Evolutionary conservation across 2,888 invertebrate species (phyloP).

Genomic region (Orthosia incerta): DNA sequence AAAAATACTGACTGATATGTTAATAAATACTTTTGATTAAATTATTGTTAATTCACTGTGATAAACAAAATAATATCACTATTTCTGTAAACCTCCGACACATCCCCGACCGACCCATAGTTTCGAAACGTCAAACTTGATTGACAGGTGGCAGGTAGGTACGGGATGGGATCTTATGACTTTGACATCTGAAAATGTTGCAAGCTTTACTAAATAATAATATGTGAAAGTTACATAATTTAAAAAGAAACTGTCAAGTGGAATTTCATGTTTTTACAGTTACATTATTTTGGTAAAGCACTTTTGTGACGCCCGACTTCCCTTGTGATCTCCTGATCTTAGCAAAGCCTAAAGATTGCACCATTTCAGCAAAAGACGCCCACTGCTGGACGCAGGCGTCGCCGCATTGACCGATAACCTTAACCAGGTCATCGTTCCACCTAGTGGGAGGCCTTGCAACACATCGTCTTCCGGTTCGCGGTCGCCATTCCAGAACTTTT

Average conservation of each 20-base stretch:
- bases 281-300: no score
- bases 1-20: slow-evolving; percentile 56
- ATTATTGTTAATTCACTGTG: slow-evolving; percentile 24
- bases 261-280: not conserved
- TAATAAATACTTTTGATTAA: slow-evolving; percentile 27
- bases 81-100: slow-evolving; percentile 32
- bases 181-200: slow-evolving; percentile 45
- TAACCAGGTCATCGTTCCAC: no score
- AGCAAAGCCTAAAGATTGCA: no score
- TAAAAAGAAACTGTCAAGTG: not conserved
- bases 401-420: no score
- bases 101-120: slow-evolving; percentile 33
- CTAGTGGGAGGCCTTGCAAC: no score
- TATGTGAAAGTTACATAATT: not conserved
- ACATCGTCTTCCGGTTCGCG: no score
- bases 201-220: not conserved
- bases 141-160: not conserved
- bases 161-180: slow-evolving; percentile 41
- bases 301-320: not conserved
- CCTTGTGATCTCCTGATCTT: not conserved
- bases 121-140: slow-evolving; percentile 36
- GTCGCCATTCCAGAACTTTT: no score
- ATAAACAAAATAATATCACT: slow-evolving; percentile 21
- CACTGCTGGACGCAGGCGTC: no score
- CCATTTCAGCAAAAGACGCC: no score